These are phyloP conservation scores for Cyrtodaria siliqua DNA, from an alignment of 2,888 invertebrate genomes.

Conservation along the genomic window DNA sequence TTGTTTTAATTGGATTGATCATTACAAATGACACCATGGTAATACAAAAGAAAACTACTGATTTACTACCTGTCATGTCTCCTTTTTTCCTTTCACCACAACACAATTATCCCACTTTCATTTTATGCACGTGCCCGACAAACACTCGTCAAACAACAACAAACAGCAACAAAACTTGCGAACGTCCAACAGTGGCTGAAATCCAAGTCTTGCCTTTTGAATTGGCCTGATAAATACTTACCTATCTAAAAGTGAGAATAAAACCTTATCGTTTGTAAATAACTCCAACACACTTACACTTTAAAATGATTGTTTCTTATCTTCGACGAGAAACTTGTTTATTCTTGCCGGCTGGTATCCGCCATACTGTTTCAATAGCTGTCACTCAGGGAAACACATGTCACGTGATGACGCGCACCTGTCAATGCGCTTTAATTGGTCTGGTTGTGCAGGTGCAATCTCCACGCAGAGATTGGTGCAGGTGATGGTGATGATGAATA, in stretches of 20 bases:
- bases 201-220: slow-evolving; percentile 21
- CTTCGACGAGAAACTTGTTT: slow-evolving; percentile 50
- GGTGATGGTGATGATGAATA: too few relatives aligned
- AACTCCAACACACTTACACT: slow-evolving; percentile 59
- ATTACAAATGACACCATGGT: too few relatives aligned
- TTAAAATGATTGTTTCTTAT: slow-evolving; percentile 47
- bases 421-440: too few relatives aligned
- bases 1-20: too few relatives aligned
- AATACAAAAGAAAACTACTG: too few relatives aligned
- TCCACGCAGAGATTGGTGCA: too few relatives aligned
- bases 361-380: slow-evolving; percentile 66
- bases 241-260: slow-evolving; percentile 35
- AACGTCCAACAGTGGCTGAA: slow-evolving; percentile 20
- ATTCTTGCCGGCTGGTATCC: slow-evolving; percentile 68
- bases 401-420: slow-evolving; percentile 66
- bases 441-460: too few relatives aligned
- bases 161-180: slow-evolving; percentile 6
- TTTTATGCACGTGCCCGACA: slow-evolving; percentile 50
- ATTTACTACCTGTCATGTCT: slow-evolving; percentile 38
- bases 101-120: slow-evolving; percentile 56
- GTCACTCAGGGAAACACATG: slow-evolving; percentile 56
- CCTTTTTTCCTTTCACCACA: not conserved
- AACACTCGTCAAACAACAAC: slow-evolving; percentile 33
- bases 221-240: slow-evolving; percentile 30
- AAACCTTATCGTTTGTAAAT: slow-evolving; percentile 58